Evolutionary conservation across 2,888 invertebrate species (phyloP).

Genomic region (Oxyteleia sp.): DNA sequence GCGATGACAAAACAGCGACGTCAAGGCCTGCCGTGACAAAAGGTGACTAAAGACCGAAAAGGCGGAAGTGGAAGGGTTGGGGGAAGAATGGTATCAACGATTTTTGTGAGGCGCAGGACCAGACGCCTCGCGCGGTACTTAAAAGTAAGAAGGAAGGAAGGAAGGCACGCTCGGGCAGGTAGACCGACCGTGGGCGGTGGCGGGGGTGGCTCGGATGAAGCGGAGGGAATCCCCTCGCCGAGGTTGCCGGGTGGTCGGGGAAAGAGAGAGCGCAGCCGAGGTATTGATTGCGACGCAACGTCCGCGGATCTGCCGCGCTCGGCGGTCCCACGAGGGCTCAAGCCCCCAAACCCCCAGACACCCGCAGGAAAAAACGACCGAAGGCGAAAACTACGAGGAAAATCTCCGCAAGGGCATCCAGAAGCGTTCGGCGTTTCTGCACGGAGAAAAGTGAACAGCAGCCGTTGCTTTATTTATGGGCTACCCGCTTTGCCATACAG

Average conservation of each 20-base stretch:
- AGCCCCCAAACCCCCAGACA: slow-evolving; percentile 62
- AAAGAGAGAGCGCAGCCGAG: slow-evolving; percentile 78
- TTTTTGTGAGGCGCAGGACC: slow-evolving; percentile 64
- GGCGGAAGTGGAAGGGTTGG: slow-evolving; percentile 57
- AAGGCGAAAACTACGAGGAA: slow-evolving; percentile 43
- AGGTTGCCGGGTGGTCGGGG: slow-evolving; percentile 85
- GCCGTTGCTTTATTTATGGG: too few relatives aligned
- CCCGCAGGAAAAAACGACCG: slow-evolving; percentile 62
- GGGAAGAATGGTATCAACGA: slow-evolving; percentile 56
- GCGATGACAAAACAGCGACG: slow-evolving; percentile 17
- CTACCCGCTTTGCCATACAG: too few relatives aligned
- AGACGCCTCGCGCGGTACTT: slow-evolving; percentile 53
- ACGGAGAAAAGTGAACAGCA: too few relatives aligned
- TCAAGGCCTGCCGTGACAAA: slow-evolving; percentile 34
- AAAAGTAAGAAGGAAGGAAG: slow-evolving; percentile 61
- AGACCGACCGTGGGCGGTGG: slow-evolving; percentile 64
- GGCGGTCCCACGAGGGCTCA: slow-evolving; percentile 71
- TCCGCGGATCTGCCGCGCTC: slow-evolving; percentile 77
- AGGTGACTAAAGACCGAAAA: slow-evolving; percentile 62
- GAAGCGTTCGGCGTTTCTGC: slow-evolving; percentile 40
- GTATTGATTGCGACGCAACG: slow-evolving; percentile 84
- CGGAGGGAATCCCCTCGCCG: slow-evolving; percentile 77
- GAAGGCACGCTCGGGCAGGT: slow-evolving; percentile 65
- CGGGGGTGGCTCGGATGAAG: slow-evolving; percentile 75
- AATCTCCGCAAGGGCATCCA: slow-evolving; percentile 45